A percentile compares a stretch with the other conserved stretches of the same genome.
phyloP scores from a whole-genome alignment of 2,888 invertebrate genomes.

The Eugnorisma glareosa region DNA sequence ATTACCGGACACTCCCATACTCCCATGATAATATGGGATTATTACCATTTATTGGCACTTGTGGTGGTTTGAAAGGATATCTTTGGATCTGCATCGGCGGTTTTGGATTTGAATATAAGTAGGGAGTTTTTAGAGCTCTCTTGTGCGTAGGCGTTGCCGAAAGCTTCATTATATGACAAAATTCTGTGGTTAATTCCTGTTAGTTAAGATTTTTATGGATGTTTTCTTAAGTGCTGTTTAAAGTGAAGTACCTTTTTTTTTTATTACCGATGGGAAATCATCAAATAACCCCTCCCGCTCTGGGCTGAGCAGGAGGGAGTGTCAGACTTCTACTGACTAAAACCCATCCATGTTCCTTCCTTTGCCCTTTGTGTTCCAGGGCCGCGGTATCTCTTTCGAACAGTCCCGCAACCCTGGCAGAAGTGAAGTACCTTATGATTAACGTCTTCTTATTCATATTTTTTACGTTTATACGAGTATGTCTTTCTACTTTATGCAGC shows the following conservation, averaged over 20 bases:
- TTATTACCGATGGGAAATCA: too few relatives aligned
- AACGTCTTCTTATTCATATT: too few relatives aligned
- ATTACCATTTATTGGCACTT: slow-evolving; percentile 60
- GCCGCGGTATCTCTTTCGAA: too few relatives aligned
- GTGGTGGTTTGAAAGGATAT: slow-evolving; percentile 48
- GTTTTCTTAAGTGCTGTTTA: too few relatives aligned
- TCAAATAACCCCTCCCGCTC: too few relatives aligned
- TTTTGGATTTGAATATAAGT: slow-evolving; percentile 25
- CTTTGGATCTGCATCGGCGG: slow-evolving; percentile 29
- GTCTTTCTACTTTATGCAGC: neutral
- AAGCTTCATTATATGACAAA: neutral
- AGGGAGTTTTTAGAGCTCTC: slow-evolving; percentile 7
- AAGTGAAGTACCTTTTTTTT: too few relatives aligned
- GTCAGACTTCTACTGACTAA: too few relatives aligned
- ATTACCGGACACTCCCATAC: slow-evolving; percentile 39
- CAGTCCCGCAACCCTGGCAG: too few relatives aligned
- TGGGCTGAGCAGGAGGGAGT: too few relatives aligned
- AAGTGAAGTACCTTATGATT: neutral
- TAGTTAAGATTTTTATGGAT: neutral
- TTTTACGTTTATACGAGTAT: too few relatives aligned
- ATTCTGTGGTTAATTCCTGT: neutral
- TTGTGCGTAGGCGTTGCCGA: neutral
- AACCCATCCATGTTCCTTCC: too few relatives aligned
- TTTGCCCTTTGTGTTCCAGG: too few relatives aligned
- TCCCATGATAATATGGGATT: slow-evolving; percentile 47